Percentiles rank a stretch among this genome's conserved stretches.
Evolutionary conservation across 2,797 vertebrate species (phyloP).

Genomic region (Poecilia gillii): DNA sequence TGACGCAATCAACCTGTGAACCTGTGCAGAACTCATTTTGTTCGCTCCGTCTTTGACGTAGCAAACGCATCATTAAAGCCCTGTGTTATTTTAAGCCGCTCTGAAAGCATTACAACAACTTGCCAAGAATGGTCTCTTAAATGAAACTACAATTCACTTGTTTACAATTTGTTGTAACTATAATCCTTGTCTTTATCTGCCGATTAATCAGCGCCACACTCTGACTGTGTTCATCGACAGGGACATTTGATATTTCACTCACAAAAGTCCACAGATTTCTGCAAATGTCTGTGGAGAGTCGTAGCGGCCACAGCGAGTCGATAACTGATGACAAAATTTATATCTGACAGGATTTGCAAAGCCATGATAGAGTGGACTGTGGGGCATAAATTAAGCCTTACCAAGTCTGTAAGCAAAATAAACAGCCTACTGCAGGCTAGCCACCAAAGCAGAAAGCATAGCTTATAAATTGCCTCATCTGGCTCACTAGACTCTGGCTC

Average conservation of each 20-base stretch:
- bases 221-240: not conserved
- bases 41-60: conserved; percentile 16
- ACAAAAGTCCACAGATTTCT: not conserved
- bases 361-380: not conserved
- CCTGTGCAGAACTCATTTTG: conserved; percentile 43
- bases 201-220: not conserved
- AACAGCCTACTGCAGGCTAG: not conserved
- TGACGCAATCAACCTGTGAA: conserved; percentile 64
- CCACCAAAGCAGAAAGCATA: not conserved
- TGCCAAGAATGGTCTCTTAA: not conserved
- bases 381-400: not conserved
- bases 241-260: not conserved
- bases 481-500: not conserved
- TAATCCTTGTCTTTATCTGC: not conserved
- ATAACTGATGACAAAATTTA: not conserved
- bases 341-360: not conserved
- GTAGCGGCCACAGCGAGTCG: not conserved
- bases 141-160: not conserved
- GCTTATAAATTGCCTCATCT: not conserved
- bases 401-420: not conserved
- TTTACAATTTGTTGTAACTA: not conserved
- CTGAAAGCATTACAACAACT: conserved; percentile 6
- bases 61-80: conserved; percentile 21
- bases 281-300: not conserved
- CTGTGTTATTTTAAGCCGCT: not conserved